phyloP scores from a whole-genome alignment of 2,797 vertebrate species.

The Alectoris magna region DNA sequence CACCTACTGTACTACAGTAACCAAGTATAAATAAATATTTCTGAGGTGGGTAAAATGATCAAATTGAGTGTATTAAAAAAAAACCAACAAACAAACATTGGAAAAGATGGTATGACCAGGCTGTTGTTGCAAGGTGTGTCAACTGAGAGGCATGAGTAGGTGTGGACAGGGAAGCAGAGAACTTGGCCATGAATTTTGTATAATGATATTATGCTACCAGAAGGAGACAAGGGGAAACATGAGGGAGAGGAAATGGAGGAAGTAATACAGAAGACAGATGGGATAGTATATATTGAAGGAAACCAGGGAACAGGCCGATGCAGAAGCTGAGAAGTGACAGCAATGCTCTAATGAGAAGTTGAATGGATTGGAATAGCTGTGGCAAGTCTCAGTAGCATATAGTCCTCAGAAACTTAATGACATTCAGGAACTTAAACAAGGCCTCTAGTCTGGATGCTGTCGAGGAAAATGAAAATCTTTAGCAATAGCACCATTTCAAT shows the following conservation, averaged over 20 bases:
- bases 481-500: conserved; percentile 5
- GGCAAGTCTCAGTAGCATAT: background rate
- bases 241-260: background rate
- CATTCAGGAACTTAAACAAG: conserved; percentile 64
- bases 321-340: conserved; percentile 37
- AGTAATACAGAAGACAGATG: conserved; percentile 16
- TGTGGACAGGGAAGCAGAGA: background rate
- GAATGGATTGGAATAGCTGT: conserved; percentile 18
- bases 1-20: conserved; percentile 8
- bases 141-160: background rate
- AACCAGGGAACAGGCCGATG: background rate
- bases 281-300: conserved; percentile 27
- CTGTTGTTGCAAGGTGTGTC: background rate
- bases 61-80: background rate
- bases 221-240: background rate
- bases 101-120: background rate
- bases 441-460: conserved; percentile 49
- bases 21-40: background rate
- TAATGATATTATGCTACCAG: background rate
- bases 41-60: background rate
- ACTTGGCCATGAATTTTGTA: background rate
- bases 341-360: conserved; percentile 33
- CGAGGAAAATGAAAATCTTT: conserved; percentile 66
- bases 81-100: background rate
- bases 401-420: conserved; percentile 61